Evolutionary conservation across 2,113 vertebrate species (phyloP), one percentile per base, ranked within the genome.

Genomic region (Varanus salvator): DNA sequence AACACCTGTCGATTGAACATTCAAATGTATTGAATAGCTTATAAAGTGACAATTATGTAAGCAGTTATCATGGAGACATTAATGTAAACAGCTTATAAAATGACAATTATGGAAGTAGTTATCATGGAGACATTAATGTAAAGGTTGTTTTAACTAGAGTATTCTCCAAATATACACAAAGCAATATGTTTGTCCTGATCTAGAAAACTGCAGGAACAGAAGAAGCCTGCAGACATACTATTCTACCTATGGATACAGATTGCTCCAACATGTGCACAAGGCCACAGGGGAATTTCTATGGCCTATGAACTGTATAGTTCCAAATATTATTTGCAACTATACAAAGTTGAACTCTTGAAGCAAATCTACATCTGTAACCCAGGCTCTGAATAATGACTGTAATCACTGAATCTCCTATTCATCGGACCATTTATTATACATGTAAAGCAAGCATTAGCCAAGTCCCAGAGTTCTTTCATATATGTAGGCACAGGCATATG

Each of bases 11-110:
- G 17, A 81, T 15, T 6, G 60, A 29, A 44, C 77, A 84, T 80
- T 86, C 48, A 89, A 93, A 94, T 85, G 48, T 87, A 93, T 93
- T 91, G 91, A 68, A 90, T 72, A 64, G 80, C 89, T 86, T 91
- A 94, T 68, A 80, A 90, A 86, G 19, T 50, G 4, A 19, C 19
- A 14, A 71, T 85, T 71, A 85, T 31, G 14, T 50, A 29, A 85
- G 50, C 4, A 52, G 2, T 14, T 31, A 23, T 71, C 19, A 31
- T 29, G 44, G 27, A 6, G 66, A 68, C 3, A 50, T 85, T 86
- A 5, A n/a, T 52, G 29, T 52, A 23, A 86, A 38, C n/a, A 64
- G 80, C 89, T 86, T 91, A 94, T 68, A 80, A 90, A 86, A 19
- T 50, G 4, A 19, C 19, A 14, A 71, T 85, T 71, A 85, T 31